These are phyloP conservation scores for Aphelenchoides fujianensis DNA, from an alignment of 1,140 invertebrate genomes.

Conservation along the genomic window DNA sequence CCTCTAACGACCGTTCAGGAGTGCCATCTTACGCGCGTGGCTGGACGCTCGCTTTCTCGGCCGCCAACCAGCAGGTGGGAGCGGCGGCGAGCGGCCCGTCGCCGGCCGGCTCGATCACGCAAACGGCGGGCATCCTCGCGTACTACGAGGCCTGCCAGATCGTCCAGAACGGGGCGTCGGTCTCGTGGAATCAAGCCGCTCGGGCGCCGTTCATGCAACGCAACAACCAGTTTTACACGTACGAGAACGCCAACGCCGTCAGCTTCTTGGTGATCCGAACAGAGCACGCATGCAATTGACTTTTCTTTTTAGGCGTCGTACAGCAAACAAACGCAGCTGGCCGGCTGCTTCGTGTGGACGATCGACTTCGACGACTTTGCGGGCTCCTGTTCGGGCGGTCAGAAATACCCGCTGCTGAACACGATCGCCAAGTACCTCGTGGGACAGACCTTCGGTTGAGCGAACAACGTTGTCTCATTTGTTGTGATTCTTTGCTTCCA, in stretches of 20 bases:
- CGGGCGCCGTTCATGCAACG: conserved; percentile 17
- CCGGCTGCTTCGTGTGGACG: neutral
- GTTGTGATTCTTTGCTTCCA: too few species aligned
- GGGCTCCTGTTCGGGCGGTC: neutral
- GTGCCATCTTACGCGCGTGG: conserved; percentile 90
- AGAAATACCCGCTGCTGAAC: neutral
- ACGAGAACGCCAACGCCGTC: too few species aligned
- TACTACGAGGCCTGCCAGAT: conserved; percentile 77
- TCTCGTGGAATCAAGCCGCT: conserved; percentile 6
- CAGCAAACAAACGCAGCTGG: neutral
- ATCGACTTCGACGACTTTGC: neutral
- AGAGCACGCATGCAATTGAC: too few species aligned
- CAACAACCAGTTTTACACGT: conserved; percentile 32
- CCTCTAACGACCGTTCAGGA: too few species aligned
- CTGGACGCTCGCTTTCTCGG: conserved; percentile 79
- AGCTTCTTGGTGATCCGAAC: too few species aligned
- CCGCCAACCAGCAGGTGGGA: conserved; percentile 77
- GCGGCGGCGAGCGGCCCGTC: conserved; percentile 77
- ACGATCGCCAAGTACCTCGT: neutral
- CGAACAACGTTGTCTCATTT: too few species aligned
- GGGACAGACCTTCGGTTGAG: neutral
- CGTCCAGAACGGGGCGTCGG: conserved; percentile 13
- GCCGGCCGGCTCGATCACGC: conserved; percentile 83
- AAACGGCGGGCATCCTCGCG: conserved; percentile 83
- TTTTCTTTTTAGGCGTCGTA: neutral